These are phyloP conservation scores for Drosophila carrolli DNA, from an alignment of 1,140 invertebrate species.

Conservation along the genomic window DNA sequence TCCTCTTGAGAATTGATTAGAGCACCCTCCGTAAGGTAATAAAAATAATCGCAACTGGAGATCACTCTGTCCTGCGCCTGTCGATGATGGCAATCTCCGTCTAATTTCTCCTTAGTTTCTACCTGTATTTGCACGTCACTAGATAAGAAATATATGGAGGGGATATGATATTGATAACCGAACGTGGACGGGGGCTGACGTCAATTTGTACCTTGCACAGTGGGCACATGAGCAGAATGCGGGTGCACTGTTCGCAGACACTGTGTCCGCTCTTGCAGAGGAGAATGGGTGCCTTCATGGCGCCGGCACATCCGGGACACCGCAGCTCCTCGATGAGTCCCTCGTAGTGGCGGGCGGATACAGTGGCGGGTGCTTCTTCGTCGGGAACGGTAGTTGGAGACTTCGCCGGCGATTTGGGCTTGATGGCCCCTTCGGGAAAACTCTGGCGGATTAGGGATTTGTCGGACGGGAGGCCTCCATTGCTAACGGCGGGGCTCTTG, in stretches of 20 bases:
- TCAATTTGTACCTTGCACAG: constrained; percentile 74
- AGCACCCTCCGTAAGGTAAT: neutral
- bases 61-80: constrained; percentile 10
- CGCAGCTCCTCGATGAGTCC: constrained; percentile 78
- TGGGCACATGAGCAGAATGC: constrained; percentile 77
- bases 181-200: constrained; percentile 27
- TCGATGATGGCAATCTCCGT: constrained; percentile 23
- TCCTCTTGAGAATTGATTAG: constrained; percentile 14
- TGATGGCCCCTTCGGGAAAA: constrained; percentile 15
- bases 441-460: constrained; percentile 22
- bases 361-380: constrained; percentile 7
- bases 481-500: constrained; percentile 19
- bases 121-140: constrained; percentile 27
- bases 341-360: constrained; percentile 75
- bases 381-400: neutral
- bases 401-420: neutral
- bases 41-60: constrained; percentile 10
- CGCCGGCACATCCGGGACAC: constrained; percentile 79
- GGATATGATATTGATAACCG: constrained; percentile 27
- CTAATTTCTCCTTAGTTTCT: constrained; percentile 14
- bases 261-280: constrained; percentile 81
- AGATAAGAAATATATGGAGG: constrained; percentile 29
- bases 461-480: constrained; percentile 3
- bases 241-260: constrained; percentile 77
- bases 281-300: constrained; percentile 78